Evolutionary conservation across 2,113 vertebrate species (phyloP), one percentile per base, ranked within the genome.

Genomic region (Scomber japonicus): DNA sequence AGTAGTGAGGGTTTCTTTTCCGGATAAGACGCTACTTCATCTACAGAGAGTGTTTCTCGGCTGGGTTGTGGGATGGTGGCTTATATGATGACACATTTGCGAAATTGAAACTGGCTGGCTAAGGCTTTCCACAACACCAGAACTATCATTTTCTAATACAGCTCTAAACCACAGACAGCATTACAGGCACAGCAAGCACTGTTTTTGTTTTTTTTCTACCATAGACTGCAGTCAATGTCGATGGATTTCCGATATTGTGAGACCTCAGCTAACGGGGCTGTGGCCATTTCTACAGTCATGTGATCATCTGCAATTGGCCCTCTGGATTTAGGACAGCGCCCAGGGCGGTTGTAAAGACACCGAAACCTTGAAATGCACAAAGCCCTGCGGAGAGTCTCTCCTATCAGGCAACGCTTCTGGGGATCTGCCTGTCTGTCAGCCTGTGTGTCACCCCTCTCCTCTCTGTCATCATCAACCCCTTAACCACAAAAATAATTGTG

Each of bases 401-500:
- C 77, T 49, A 46, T 81, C 31, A 75, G 56, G 67, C 59, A 62
- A 56, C 77, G 71, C 60, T 48, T 77, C 57, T 48, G 60, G 81
- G 60, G 67, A 75, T 72, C 44, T 63, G 27, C 8, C 66, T 45
- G 56, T 64, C 71, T 80, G 78, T 81, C 62, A 88, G 82, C 65
- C 62, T 73, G 53, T 51, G 62, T 76, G 80, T 85, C 78, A 78
- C 35, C 80, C 66, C 55, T 21, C 57, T 77, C 66, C 55, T 21
- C 57, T 77, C 75, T 84, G 71, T 83, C 84, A 88, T 86, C 78
- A 85, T 78, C 74, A 84, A 51, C 4, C 60, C 61, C 50, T 66
- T 50, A 44, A 61, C 70, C 51, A 61, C 40, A 24, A 48, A 57
- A 64, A 55, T n/a, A 40, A 30, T 44, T 60, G 9, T 65, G 56